Percentiles rank a stretch among this genome's conserved stretches.
These are phyloP conservation scores for Drosophila insularis DNA, from an alignment of 1,140 invertebrate species.

Conservation along the genomic window DNA sequence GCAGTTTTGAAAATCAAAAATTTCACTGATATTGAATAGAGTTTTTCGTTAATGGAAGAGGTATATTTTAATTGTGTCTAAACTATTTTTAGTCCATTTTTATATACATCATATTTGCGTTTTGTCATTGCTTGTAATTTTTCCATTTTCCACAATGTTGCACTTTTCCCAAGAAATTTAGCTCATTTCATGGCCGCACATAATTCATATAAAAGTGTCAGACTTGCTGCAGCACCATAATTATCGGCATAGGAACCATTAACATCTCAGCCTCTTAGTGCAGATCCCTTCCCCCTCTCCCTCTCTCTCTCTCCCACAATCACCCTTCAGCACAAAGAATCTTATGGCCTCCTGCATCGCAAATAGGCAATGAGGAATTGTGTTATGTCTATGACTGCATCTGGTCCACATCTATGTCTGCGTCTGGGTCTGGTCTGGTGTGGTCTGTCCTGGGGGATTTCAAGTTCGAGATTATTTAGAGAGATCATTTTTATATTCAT, in stretches of 20 bases:
- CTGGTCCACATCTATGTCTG: background rate
- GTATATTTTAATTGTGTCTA: background rate
- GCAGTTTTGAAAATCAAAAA: no score
- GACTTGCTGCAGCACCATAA: conserved; percentile 10
- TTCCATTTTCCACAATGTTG: conserved; percentile 81
- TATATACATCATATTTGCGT: background rate
- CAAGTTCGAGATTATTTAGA: conserved; percentile 61
- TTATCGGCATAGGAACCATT: conserved; percentile 41
- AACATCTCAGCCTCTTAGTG: conserved; percentile 31
- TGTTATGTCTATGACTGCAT: conserved; percentile 49
- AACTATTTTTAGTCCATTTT: background rate
- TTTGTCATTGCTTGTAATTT: conserved; percentile 25
- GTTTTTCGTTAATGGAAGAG: background rate
- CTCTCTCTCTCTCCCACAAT: background rate
- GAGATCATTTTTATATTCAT: conserved; percentile 54
- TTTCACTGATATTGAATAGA: background rate
- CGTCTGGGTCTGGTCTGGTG: conserved; percentile 29
- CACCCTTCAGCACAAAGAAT: conserved; percentile 29
- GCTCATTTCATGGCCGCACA: conserved; percentile 73
- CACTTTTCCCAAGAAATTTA: conserved; percentile 75
- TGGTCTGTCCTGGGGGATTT: conserved; percentile 32
- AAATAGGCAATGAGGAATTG: conserved; percentile 72
- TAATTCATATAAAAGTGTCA: conserved; percentile 77
- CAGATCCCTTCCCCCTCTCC: background rate
- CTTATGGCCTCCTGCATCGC: conserved; percentile 63